A percentile compares a stretch with the other conserved stretches of the same genome.
Conservation (phyloP, 2,888 invertebrate genomes). For the Leptinotarsa rubiginosa region DNA sequence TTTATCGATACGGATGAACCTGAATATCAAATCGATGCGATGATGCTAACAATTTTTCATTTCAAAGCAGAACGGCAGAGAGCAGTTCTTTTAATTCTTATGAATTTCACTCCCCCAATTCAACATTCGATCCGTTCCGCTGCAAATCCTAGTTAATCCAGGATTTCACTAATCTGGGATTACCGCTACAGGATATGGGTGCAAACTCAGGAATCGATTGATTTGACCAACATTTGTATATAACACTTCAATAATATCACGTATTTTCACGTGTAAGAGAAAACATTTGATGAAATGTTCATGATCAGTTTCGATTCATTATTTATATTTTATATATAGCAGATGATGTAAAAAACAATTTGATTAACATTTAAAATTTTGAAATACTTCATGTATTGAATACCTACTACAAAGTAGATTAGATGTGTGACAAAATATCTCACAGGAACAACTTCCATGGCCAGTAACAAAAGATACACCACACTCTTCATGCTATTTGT, state of each 20-base stretch:
- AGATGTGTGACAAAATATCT: too few relatives aligned
- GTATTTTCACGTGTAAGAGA: constrained; percentile 16
- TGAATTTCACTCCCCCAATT: constrained; percentile 36
- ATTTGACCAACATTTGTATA: constrained; percentile 36
- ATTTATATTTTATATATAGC: too few relatives aligned
- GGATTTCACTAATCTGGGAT: constrained; percentile 62
- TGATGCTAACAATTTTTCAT: constrained; percentile 2
- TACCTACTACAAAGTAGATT: too few relatives aligned
- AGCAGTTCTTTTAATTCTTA: constrained; percentile 36
- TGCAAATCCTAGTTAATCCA: constrained; percentile 57
- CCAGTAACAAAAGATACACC: too few relatives aligned
- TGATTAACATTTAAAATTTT: too few relatives aligned
- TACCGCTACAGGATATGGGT: constrained; percentile 53
- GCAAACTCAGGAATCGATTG: constrained; percentile 46
- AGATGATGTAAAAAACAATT: too few relatives aligned
- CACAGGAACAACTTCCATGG: too few relatives aligned
- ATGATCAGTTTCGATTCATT: neutral
- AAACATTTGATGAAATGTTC: constrained; percentile 13
- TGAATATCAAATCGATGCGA: neutral
- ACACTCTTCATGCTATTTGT: too few relatives aligned
- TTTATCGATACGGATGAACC: neutral
- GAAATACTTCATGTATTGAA: too few relatives aligned
- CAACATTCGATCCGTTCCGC: constrained; percentile 45
- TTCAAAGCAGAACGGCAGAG: neutral
- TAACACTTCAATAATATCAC: constrained; percentile 16